phyloP scores from a whole-genome alignment of 2,113 vertebrate species.

The Ceratotherium simum region DNA sequence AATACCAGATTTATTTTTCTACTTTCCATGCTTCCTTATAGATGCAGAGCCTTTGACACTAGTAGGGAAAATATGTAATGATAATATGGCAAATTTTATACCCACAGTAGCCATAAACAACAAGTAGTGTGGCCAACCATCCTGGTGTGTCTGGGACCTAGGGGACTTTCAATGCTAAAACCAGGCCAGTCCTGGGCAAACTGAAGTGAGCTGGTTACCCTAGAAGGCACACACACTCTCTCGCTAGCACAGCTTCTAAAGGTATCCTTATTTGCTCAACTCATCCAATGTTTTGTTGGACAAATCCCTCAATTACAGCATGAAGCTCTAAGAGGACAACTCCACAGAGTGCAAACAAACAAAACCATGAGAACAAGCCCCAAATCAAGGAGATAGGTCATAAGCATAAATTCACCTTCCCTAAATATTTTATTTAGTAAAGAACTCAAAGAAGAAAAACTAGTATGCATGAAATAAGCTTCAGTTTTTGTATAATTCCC shows the following conservation, averaged over 20 bases:
- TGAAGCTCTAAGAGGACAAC: neutral
- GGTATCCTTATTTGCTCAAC: neutral
- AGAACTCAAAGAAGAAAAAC: neutral
- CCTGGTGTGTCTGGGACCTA: neutral
- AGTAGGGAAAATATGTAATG: neutral
- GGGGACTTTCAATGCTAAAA: neutral
- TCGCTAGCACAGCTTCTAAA: neutral
- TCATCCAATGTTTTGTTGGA: neutral
- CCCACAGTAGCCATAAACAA: neutral
- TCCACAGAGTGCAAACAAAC: neutral
- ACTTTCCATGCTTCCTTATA: neutral
- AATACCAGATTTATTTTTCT: neutral
- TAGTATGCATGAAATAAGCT: neutral
- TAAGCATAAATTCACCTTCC: neutral
- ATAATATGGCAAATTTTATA: neutral
- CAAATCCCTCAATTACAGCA: neutral
- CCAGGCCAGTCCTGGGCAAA: neutral
- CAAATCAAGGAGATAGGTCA: neutral
- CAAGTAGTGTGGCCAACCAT: neutral
- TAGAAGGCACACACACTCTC: neutral
- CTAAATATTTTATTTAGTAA: neutral
- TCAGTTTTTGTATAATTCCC: neutral
- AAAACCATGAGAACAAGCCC: neutral
- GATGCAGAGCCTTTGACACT: neutral
- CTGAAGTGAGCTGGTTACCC: fast-evolving